Percentiles rank a stretch among this genome's conserved stretches.
phyloP scores from a whole-genome alignment of 2,113 vertebrate species.

The Panthera leo region DNA sequence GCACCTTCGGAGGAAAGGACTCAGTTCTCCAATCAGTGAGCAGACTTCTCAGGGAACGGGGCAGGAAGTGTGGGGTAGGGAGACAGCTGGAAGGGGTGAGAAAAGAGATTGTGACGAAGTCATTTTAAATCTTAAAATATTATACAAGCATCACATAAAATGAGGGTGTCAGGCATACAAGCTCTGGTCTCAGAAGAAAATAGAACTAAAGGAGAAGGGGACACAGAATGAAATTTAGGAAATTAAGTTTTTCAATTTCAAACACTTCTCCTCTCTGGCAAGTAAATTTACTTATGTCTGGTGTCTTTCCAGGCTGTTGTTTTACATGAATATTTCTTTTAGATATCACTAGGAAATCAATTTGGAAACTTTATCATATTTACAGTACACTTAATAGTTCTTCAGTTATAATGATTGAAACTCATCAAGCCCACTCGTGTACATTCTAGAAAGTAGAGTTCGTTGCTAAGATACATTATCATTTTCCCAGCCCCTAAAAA shows the following conservation, averaged over 20 bases:
- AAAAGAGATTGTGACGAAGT: not conserved
- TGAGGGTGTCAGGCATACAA: not conserved
- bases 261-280: slow-evolving; percentile 23
- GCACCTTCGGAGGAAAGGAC: slow-evolving; percentile 12
- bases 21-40: slow-evolving; percentile 32
- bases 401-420: slow-evolving; percentile 27
- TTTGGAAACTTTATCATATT: slow-evolving; percentile 3
- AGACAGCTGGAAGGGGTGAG: slow-evolving; percentile 40
- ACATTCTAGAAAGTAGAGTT: not conserved
- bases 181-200: not conserved
- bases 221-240: not conserved
- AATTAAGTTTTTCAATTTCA: slow-evolving; percentile 30
- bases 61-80: not conserved
- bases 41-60: slow-evolving; percentile 71
- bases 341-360: slow-evolving; percentile 1
- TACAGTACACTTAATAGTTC: slow-evolving; percentile 41
- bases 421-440: not conserved
- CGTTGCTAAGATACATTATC: not conserved
- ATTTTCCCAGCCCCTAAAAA: slow-evolving; percentile 5
- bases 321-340: slow-evolving; percentile 38
- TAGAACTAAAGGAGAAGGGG: not conserved
- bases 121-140: slow-evolving; percentile 2
- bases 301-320: not conserved
- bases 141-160: not conserved
- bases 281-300: slow-evolving; percentile 10